Percentiles rank a stretch among this genome's conserved stretches.
Evolutionary conservation across 2,888 invertebrate genomes (phyloP).

Genomic region (Polietes domitor): DNA sequence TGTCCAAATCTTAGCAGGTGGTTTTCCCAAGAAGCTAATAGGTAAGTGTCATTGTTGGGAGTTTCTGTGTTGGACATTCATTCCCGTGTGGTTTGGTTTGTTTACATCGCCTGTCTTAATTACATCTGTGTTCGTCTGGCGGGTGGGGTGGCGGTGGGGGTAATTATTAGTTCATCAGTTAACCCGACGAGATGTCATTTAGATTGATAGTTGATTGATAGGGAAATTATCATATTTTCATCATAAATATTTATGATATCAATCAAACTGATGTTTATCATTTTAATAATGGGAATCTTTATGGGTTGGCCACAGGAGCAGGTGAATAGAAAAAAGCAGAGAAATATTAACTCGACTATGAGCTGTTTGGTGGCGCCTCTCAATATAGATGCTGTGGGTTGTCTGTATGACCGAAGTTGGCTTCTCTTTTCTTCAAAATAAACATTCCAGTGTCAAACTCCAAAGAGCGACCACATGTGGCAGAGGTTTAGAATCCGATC

Average conservation of each 20-base stretch:
- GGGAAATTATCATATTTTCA: conserved; percentile 40
- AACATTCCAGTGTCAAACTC: too few species aligned
- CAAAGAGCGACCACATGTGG: too few species aligned
- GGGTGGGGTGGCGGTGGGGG: conserved; percentile 20
- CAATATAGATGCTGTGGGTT: too few species aligned
- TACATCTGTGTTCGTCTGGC: too few species aligned
- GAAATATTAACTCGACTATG: too few species aligned
- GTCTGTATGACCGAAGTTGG: too few species aligned
- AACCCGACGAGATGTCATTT: conserved; percentile 27
- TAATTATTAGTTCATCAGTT: conserved; percentile 60
- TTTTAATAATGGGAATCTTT: not conserved
- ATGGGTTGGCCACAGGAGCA: not conserved
- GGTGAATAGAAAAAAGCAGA: not conserved
- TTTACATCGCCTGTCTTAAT: conserved; percentile 39
- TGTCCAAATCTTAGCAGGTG: conserved; percentile 52
- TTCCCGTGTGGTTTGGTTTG: conserved; percentile 1
- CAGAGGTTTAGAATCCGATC: too few species aligned
- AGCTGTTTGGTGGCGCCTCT: too few species aligned
- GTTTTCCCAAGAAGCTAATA: conserved; percentile 51
- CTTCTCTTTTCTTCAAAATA: too few species aligned
- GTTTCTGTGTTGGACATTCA: not conserved
- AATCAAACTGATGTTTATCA: not conserved
- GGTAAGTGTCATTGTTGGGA: conserved; percentile 42
- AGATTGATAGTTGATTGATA: conserved; percentile 60
- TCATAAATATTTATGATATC: conserved; percentile 31